Percentiles rank a stretch among this genome's conserved stretches.
These are phyloP conservation scores for Tetanocera ferruginea DNA, from an alignment of 2,888 invertebrate species.

Conservation along the genomic window DNA sequence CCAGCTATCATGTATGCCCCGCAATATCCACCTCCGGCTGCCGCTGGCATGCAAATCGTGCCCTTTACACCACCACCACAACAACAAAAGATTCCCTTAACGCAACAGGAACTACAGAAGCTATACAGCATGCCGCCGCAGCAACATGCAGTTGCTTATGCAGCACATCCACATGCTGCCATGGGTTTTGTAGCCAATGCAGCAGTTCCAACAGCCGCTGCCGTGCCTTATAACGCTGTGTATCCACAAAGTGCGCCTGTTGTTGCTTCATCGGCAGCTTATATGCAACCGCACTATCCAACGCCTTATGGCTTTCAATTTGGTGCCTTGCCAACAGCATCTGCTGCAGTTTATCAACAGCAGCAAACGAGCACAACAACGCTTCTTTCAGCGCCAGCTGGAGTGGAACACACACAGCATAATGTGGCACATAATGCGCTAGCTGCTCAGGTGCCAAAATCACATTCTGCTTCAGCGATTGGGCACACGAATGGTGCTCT, in stretches of 20 bases:
- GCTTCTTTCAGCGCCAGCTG: slow-evolving; percentile 31
- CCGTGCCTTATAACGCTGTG: slow-evolving; percentile 45
- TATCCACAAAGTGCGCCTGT: slow-evolving; percentile 53
- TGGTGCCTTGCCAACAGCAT: slow-evolving; percentile 28
- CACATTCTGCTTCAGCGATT: slow-evolving; percentile 47
- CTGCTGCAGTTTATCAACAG: neutral
- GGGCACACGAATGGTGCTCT: slow-evolving; percentile 39
- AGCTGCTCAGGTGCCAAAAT: slow-evolving; percentile 33
- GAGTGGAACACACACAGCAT: slow-evolving; percentile 2
- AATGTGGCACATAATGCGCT: neutral
- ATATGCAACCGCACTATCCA: slow-evolving; percentile 56
- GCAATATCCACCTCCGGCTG: slow-evolving; percentile 49
- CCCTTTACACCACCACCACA: slow-evolving; percentile 60
- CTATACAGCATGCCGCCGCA: slow-evolving; percentile 65
- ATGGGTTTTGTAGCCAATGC: slow-evolving; percentile 48
- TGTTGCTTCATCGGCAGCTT: slow-evolving; percentile 54
- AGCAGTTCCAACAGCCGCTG: slow-evolving; percentile 42
- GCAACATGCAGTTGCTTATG: slow-evolving; percentile 44
- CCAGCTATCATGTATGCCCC: slow-evolving; percentile 43
- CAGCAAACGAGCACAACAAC: slow-evolving; percentile 18
- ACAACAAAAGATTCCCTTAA: slow-evolving; percentile 64
- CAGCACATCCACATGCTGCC: slow-evolving; percentile 33
- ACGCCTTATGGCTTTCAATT: slow-evolving; percentile 58
- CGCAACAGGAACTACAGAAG: slow-evolving; percentile 64
- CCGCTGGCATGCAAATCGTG: slow-evolving; percentile 60